These are phyloP conservation scores for Melanotaenia nigrans DNA, from an alignment of 2,797 vertebrate genomes.

Conservation along the genomic window DNA sequence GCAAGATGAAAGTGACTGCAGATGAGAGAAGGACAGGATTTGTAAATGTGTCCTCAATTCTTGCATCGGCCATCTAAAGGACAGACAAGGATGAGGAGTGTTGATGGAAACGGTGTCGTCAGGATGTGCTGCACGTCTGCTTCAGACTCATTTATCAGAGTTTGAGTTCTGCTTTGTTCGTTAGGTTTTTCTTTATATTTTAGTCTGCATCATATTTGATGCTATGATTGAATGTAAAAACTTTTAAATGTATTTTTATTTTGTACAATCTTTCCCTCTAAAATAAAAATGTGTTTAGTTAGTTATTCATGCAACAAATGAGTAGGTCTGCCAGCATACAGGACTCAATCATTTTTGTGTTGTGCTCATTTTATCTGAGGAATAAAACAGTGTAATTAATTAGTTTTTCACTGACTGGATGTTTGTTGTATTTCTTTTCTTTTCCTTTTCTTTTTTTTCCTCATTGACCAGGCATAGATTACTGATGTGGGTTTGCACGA, in stretches of 20 bases:
- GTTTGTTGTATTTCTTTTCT: too few species aligned
- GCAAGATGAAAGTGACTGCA: constrained; percentile 58
- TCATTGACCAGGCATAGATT: background rate
- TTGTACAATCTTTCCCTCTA: too few species aligned
- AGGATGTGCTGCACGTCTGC: background rate
- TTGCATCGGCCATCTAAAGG: constrained; percentile 24
- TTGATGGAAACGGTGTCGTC: constrained; percentile 10
- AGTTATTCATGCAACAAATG: background rate
- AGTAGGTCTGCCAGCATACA: background rate
- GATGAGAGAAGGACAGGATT: constrained; percentile 51
- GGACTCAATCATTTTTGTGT: background rate
- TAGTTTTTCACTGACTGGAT: too few species aligned
- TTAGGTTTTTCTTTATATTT: background rate
- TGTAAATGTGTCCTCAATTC: constrained; percentile 41
- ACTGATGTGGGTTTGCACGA: background rate
- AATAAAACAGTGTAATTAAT: background rate
- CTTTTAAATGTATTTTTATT: too few species aligned
- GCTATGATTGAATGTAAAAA: constrained; percentile 7
- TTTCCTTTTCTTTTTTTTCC: too few species aligned
- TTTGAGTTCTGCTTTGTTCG: background rate
- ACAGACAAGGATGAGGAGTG: constrained; percentile 20
- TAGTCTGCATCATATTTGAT: background rate
- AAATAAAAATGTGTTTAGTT: too few species aligned
- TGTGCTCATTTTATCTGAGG: background rate
- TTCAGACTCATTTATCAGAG: background rate